Conservation (phyloP, 37 sponge, comb jelly and placozoan species). For the Axinella damicornis region DNA sequence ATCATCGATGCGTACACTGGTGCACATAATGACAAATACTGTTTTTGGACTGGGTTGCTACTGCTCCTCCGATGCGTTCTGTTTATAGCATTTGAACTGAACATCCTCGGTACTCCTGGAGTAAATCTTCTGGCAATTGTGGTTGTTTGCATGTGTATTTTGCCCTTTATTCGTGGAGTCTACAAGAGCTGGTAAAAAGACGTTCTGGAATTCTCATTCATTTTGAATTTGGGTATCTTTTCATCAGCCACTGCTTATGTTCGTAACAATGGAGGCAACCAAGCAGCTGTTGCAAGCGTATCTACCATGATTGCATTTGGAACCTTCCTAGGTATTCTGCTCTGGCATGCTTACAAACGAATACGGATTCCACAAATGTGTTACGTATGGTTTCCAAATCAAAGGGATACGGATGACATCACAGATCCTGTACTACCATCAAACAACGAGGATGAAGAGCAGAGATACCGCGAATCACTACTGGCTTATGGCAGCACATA, state of each 20-base stretch:
- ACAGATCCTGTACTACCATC: no score
- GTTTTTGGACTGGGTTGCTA: constrained; percentile 32
- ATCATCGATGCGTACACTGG: constrained; percentile 24
- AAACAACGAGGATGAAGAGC: no score
- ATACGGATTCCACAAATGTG: no score
- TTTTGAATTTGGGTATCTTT: constrained; percentile 1
- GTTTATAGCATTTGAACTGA: background rate
- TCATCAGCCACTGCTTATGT: background rate
- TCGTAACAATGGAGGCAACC: no score
- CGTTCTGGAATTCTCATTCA: constrained; percentile 21
- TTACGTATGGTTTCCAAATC: no score
- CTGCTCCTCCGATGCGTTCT: background rate
- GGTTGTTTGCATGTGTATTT: background rate
- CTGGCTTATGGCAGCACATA: no score
- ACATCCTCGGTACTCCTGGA: background rate
- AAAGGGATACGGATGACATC: no score
- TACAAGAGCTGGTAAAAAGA: constrained; percentile 22
- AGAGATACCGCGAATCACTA: no score
- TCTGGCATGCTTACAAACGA: no score
- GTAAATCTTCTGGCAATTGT: background rate
- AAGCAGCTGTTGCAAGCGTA: no score
- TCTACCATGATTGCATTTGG: no score
- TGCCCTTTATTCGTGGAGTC: constrained; percentile 12
- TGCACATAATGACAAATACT: constrained; percentile 23
- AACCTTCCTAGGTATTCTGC: no score